phyloP scores from a whole-genome alignment of 92 coral and sea anemone genomes.

The Hydrozoanthus gracilis region DNA sequence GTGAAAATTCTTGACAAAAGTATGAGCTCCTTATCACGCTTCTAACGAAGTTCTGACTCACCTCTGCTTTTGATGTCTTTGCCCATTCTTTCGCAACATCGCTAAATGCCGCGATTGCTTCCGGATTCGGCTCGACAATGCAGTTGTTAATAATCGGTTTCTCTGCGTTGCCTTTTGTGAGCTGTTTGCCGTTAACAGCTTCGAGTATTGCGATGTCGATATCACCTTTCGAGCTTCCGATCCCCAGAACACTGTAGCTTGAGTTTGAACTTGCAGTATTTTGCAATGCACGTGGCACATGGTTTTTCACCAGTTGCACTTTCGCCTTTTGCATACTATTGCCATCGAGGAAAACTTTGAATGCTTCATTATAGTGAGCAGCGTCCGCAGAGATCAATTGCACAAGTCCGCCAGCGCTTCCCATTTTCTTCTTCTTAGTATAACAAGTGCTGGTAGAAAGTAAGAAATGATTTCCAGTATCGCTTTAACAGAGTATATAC shows the following conservation, averaged over 20 bases:
- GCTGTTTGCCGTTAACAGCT: neutral
- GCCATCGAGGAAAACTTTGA: neutral
- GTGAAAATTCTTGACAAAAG: neutral
- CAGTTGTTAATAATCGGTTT: constrained; percentile 26
- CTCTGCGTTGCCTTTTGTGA: neutral
- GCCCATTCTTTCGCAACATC: constrained; percentile 24
- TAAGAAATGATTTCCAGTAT: too few relatives aligned
- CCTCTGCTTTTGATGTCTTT: constrained; percentile 20
- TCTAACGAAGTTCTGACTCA: neutral
- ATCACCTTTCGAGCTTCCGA: constrained; percentile 42
- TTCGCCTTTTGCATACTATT: constrained; percentile 26
- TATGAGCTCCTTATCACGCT: neutral
- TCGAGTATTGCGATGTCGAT: constrained; percentile 27
- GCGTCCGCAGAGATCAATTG: constrained; percentile 9
- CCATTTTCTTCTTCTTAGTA: neutral
- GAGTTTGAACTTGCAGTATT: neutral
- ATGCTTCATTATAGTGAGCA: constrained; percentile 17
- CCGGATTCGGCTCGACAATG: constrained; percentile 25
- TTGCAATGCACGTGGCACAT: constrained; percentile 12
- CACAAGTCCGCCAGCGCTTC: neutral
- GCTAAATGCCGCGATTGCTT: constrained; percentile 19
- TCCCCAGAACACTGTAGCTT: constrained; percentile 6
- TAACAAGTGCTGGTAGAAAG: too few relatives aligned
- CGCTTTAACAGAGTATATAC: too few relatives aligned
- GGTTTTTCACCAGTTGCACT: neutral